Base-by-base conservation (phyloP, 2,113 vertebrate species). In the Anarhynchus alexandrinus region DNA sequence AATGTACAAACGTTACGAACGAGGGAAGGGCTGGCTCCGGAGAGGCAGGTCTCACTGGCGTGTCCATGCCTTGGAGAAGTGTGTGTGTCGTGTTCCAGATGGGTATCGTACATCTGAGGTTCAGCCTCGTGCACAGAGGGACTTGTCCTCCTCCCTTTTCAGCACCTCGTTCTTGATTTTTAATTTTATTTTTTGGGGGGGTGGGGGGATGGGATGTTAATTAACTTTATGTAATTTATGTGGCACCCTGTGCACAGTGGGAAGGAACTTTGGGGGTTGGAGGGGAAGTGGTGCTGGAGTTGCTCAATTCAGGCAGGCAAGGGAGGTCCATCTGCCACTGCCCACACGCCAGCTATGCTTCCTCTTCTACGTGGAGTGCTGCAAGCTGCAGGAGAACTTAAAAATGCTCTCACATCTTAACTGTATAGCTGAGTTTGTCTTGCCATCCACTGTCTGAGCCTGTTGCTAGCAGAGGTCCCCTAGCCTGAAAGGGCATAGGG, bases 121-220 rank as follows among this genome's bases (percentile, higher is more conserved):
- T 69, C 62, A 80, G 76, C 93, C 85, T 89, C 15, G 0, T 36
- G 82, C 59, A 43, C 70, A 64, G 58, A 86, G 78, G 51, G 54
- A 58, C 61, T 76, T 3, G 0, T 82, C 55, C 58, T 78, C 62
- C 78, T 93, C 73, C 70, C n/a, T 89, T 72, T 67, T 36, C 73
- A 61, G 85, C 93, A 92, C 88, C 59, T 94, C 25, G 0, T 88
- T 91, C 70, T 84, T 88, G 65, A 61, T 82, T 94, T 94, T 93
- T 82, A 73, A 38, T 93, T 65, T 73, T 88, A 38, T 86, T 81
- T 76, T 30, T 23, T 27, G 45, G 76, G 30, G 26, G 40, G 47
- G 20, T 10, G 47, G 47, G 21, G 8, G 47, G 26, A 13, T 21
- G 21, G 27, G 26, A 16, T 29, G 36, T 84, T 94, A 59, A 54